Evolutionary conservation across 2,113 vertebrate species (phyloP), one percentile per base, ranked within the genome.

Genomic region (Hippocampus abdominalis): DNA sequence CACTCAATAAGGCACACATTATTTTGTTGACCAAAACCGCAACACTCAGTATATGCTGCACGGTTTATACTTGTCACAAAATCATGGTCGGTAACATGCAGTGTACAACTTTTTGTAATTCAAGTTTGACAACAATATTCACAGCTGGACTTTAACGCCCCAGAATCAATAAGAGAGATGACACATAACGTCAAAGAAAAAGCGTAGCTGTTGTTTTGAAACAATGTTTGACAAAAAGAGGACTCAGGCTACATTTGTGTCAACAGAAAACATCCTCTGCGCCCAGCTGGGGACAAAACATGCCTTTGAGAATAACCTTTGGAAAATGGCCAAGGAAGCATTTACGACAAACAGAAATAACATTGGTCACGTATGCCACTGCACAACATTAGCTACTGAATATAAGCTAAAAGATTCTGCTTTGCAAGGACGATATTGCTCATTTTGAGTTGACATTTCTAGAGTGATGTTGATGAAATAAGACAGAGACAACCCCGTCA

Each of bases 231-330:
- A 20, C 49, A 32, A 57, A 70, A 67, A 16, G 23, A 42, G 10
- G 18, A 74, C 63, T 74, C 68, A 44, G 13, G 7, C 13, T 36
- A 20, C 9, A 74, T 73, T 74, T 67, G 18, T 40, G n/a, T 78
- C 64, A 74, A 59, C 48, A 66, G 12, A 20, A 64, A 66, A 66
- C 6, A 42, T 36, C 70, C 44, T 36, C 12, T 61, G n/a, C 20
- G 49, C n/a, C 49, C 32, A 68, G 63, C 57, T 67, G 23, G 16
- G 32, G 63, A 27, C 27, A 48, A 46, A 48, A 57, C 71, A 64
- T 46, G 56, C 53, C 20, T 69, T 32, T 74, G 27, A 68, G 40
- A 62, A 69, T 65, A 71, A 71, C 60, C 60, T 72, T 69, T 65
- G 11, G 23, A 60, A 75, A 60, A 36, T 8, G 25, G 63, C 42